A percentile compares a stretch with the other conserved stretches of the same genome.
These are phyloP conservation scores for Chromobotia macracanthus DNA, from an alignment of 2,797 vertebrate species.

Conservation along the genomic window DNA sequence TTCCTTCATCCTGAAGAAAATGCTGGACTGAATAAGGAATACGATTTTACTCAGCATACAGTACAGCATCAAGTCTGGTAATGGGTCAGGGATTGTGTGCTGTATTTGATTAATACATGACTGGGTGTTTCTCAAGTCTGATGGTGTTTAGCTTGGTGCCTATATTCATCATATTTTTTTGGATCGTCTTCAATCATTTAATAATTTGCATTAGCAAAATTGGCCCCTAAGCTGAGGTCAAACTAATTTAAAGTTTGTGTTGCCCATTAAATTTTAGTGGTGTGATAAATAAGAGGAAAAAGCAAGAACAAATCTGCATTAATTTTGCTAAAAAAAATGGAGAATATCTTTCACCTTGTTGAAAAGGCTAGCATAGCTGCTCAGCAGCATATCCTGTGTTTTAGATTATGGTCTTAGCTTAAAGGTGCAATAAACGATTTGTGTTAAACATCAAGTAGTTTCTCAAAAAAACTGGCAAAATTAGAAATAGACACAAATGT, in stretches of 20 bases:
- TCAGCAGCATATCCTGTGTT: background rate
- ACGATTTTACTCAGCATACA: background rate
- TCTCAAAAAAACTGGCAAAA: background rate
- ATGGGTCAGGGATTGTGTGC: conserved; percentile 8
- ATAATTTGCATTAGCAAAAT: background rate
- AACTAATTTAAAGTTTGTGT: background rate
- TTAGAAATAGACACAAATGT: background rate
- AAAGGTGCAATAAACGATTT: no score
- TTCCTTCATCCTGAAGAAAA: conserved; percentile 35
- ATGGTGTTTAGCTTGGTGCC: background rate
- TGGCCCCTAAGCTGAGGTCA: background rate
- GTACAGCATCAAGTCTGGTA: background rate
- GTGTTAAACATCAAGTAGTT: background rate
- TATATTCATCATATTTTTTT: background rate
- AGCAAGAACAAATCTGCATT: background rate
- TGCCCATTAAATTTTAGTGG: background rate
- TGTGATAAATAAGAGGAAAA: conserved; percentile 1
- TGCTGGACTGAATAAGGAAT: conserved; percentile 24
- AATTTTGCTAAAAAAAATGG: background rate
- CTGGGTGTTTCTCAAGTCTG: background rate
- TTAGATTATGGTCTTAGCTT: background rate
- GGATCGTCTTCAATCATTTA: background rate
- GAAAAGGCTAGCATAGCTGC: no score
- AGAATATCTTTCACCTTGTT: no score
- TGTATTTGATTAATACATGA: conserved; percentile 2